Conservation (phyloP, 2,888 invertebrate genomes). For the Rhimphoctona megacephalus region DNA sequence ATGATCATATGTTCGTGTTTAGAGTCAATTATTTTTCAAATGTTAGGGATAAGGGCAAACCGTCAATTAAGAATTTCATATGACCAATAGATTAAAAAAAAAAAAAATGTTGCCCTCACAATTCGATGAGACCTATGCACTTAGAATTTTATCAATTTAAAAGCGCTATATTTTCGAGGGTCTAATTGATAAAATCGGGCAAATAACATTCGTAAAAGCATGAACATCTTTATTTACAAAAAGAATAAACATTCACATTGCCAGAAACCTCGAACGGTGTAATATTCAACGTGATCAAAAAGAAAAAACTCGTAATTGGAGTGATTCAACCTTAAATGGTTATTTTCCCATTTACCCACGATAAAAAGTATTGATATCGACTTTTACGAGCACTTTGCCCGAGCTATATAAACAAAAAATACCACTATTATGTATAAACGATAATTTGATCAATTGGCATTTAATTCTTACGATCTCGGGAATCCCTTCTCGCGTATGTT, state of each 20-base stretch:
- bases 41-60: no score
- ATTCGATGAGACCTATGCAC: neutral
- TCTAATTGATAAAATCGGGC: neutral
- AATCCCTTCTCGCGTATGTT: constrained; percentile 6
- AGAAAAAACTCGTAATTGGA: neutral
- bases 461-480: constrained; percentile 51
- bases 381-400: neutral
- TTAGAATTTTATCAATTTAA: no score
- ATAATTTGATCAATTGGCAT: constrained; percentile 49
- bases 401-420: neutral
- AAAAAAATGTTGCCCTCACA: neutral
- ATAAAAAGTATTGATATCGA: neutral
- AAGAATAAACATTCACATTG: neutral
- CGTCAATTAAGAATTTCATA: no score
- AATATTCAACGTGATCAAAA: neutral
- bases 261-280: neutral
- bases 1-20: no score
- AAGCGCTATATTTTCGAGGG: neutral
- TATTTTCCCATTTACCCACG: neutral
- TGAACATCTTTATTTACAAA: neutral
- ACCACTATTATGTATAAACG: constrained; percentile 10
- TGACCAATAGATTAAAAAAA: no score
- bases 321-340: neutral
- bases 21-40: no score
- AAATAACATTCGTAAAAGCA: neutral